Evolutionary conservation across 2,113 vertebrate genomes (phyloP).

Genomic region (Eulemur rufifrons): DNA sequence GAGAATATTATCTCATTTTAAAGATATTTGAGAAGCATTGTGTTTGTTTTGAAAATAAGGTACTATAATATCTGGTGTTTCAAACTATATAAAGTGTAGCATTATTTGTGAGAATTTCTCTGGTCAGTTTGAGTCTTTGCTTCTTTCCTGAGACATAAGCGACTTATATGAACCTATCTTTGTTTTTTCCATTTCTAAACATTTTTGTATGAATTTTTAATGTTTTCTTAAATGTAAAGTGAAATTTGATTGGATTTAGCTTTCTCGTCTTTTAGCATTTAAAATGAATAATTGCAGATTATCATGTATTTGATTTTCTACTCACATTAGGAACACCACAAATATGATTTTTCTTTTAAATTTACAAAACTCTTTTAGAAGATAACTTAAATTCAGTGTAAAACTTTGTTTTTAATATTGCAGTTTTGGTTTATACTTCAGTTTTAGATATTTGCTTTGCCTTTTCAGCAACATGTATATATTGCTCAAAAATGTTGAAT

Average conservation of each 20-base stretch:
- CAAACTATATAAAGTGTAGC: neutral
- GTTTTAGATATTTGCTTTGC: slow-evolving; percentile 30
- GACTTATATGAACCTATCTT: neutral
- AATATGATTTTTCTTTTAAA: neutral
- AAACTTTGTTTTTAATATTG: neutral
- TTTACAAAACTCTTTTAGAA: slow-evolving; percentile 30
- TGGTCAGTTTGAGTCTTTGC: neutral
- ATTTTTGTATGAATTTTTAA: neutral
- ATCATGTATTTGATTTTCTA: neutral
- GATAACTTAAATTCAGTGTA: neutral
- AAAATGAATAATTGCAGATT: neutral
- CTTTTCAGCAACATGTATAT: neutral
- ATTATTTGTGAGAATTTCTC: neutral
- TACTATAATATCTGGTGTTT: neutral
- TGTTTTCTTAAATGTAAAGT: slow-evolving; percentile 29
- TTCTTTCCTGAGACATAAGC: neutral
- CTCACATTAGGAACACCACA: neutral
- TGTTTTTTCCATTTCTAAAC: slow-evolving; percentile 1
- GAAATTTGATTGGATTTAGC: neutral
- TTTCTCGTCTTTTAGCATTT: slow-evolving; percentile 36
- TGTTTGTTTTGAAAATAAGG: neutral
- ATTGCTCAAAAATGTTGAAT: slow-evolving; percentile 7
- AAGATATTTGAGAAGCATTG: neutral
- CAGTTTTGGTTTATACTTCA: neutral
- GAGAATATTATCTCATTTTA: neutral